phyloP scores from a whole-genome alignment of 2,797 vertebrate species.

The Chaetophractus vellerosus region DNA sequence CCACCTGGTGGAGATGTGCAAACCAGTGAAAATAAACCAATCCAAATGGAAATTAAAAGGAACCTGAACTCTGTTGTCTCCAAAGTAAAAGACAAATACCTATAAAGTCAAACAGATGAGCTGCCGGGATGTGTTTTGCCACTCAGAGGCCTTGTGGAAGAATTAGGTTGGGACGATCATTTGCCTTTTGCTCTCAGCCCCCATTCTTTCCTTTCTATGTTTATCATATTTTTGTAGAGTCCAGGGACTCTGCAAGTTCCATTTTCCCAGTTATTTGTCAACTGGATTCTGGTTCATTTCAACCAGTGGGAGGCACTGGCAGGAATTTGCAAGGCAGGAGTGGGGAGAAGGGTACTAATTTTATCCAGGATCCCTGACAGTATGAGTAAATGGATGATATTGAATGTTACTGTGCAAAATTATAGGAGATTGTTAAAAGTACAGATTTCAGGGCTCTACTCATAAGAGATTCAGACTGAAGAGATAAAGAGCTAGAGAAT shows the following conservation, averaged over 20 bases:
- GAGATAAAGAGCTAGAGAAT: neutral
- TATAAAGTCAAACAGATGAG: neutral
- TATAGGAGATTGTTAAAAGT: neutral
- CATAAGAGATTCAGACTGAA: neutral
- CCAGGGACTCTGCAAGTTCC: neutral
- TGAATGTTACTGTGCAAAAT: neutral
- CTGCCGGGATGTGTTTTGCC: neutral
- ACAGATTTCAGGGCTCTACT: neutral
- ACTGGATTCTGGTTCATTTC: neutral
- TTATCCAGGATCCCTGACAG: neutral
- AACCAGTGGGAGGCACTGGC: neutral
- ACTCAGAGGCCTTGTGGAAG: neutral
- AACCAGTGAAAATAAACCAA: neutral
- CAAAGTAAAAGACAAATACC: neutral
- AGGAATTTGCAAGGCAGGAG: neutral
- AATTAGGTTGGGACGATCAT: neutral
- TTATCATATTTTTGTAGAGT: neutral
- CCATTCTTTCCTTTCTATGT: neutral
- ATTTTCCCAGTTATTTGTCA: neutral
- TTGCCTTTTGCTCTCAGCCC: neutral
- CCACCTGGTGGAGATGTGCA: constrained; percentile 66
- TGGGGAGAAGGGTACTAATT: neutral
- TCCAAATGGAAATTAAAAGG: neutral
- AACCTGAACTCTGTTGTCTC: neutral
- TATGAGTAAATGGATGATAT: neutral